Base-by-base conservation (phyloP, 2,113 vertebrate genomes). In the Anthoscopus minutus region DNA sequence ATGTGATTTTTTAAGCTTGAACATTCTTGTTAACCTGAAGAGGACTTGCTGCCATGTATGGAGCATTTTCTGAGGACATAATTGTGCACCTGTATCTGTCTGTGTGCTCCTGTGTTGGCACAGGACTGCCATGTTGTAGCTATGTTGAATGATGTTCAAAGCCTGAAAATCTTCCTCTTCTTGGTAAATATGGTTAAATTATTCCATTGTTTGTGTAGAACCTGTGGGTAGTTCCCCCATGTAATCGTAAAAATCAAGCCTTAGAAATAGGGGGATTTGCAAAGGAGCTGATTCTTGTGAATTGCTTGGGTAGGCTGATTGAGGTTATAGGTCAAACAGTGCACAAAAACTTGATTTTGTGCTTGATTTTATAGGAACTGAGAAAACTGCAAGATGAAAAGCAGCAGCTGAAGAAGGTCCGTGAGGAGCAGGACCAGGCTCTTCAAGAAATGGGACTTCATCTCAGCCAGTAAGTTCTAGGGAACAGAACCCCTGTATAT, bases 361-460 rank as follows among this genome's bases (percentile, higher is more conserved):
- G 18, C 47, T 80, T 81, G 16, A 58, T 84, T 62, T 48, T 83
- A 38, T 79, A 99, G 99, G 99, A 99, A 93, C 96, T 99, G 70
- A 97, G 97, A 91, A 98, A 98, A 70, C 96, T 99, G 69, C 98
- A 98, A 78, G 95, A 98, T 5, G 99, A 99, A 97, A 99, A 99
- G 97, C 95, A 98, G 70, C 98, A 99, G 91, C 95, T 99, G 40
- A 98, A 98, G 95, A 99, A 99, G 96, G 98, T 93, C 18, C 99
- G 97, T 73, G 98, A 98, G 45, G 99, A 99, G 76, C 99, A 99
- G 91, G 99, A 99, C 48, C 99, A 99, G 94, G 98, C 99, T 37
- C 98, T 99, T 30, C 99, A 99, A 94, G 99, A 99, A 97, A 99
- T 99, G 99, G 99, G 99, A 10, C 98, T 98, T 66, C 99, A 99